Evolutionary conservation across 35 echinoderm and acorn worm genomes (phyloP).

Genomic region (Ophiothrix spiculata): DNA sequence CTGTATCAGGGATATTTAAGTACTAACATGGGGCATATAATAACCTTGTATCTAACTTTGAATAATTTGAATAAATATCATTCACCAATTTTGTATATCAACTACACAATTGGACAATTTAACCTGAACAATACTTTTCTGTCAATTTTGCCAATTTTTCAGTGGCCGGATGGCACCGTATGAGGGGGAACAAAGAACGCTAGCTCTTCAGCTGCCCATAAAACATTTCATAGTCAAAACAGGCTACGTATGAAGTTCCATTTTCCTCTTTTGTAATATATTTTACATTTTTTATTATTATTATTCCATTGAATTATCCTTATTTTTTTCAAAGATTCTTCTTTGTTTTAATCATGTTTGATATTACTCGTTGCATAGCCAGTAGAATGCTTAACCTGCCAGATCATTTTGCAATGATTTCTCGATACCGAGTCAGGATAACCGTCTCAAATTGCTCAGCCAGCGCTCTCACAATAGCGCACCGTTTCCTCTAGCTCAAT

Average conservation of each 20-base stretch:
- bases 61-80: too few species aligned
- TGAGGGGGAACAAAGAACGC: neutral
- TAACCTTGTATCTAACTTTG: too few species aligned
- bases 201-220: neutral
- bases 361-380: constrained; percentile 3
- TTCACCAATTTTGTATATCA: neutral
- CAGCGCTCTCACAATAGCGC: neutral
- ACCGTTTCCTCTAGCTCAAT: neutral
- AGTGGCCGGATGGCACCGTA: constrained; percentile 4
- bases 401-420: neutral
- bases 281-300: constrained; percentile 17
- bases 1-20: too few species aligned
- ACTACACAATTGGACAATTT: neutral
- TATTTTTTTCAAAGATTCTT: neutral
- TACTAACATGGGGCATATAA: too few species aligned
- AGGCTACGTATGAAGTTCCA: constrained; percentile 5
- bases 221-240: neutral
- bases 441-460: neutral
- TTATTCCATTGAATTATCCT: constrained; percentile 14
- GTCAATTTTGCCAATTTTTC: constrained; percentile 9
- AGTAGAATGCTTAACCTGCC: neutral
- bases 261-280: constrained; percentile 16
- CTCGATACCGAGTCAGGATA: neutral
- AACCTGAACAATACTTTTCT: constrained; percentile 1
- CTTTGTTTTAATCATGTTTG: neutral